Base-by-base conservation (phyloP, 2,797 vertebrate species). In the Cossypha heuglini region DNA sequence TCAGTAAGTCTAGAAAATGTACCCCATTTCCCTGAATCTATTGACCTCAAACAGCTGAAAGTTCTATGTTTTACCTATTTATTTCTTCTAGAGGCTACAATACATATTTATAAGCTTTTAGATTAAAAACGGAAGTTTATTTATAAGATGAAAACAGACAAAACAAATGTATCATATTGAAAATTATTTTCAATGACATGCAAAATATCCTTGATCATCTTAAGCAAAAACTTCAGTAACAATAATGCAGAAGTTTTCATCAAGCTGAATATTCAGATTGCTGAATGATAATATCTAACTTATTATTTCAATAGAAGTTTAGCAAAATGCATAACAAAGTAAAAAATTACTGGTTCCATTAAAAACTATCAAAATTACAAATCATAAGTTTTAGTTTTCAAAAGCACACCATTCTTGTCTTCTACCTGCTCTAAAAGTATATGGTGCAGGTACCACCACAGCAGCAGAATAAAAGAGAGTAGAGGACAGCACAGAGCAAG, bases 341-440 rank as follows among this genome's bases (percentile, higher is more conserved):
- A 12, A 90, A 82, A 79, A 63, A 54, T 9, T 31, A 43, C 28
- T 43, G 22, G 31, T 48, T 69, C 37, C 40, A 66, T 24, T 51
- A 66, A 68, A 73, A 69, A 22, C 25, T 73, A 78, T 17, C 11
- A 46, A 54, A 78, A 66, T 17, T 2, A 5, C 49, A 77, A 43
- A 31, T 33, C 0, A 49, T 7, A 66, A 1, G 1, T 62, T 78
- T 28, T 22, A 74, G n/a, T 6, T 7, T 29, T 45, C 38, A 87
- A 79, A 95, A 82, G 11, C 17, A 80, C 4, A 28, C 5, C 2
- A 1, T n/a, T 72, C 37, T 52, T 67, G 26, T 78, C 63, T 73
- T 69, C 33, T 51, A 1, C 7, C 28, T 38, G 16, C 33, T 66
- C 17, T 51, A 54, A n/a, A 55, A 72, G 46, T 0, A 0, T 12